Evolutionary conservation across 2,113 vertebrate species (phyloP), one percentile per base, ranked within the genome.

Genomic region (Petrocephalus zakoni): DNA sequence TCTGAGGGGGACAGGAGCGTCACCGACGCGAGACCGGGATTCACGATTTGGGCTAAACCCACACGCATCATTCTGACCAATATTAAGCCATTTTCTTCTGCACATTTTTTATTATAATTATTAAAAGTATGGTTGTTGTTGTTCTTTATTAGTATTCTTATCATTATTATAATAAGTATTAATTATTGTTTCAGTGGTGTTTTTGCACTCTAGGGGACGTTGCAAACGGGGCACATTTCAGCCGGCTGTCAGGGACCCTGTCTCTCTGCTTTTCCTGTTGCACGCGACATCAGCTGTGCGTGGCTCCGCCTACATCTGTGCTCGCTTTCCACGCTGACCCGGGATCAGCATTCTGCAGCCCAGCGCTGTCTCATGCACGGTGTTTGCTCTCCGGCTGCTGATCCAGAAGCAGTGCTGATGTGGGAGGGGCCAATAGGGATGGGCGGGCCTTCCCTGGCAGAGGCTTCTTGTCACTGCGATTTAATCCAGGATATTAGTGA

Each of bases 1-100:
- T 98, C 91, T 97, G 81, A 90, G 72, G 29, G 25, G 68, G n/a
- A 2, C 19, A 3, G 82, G 88, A 37, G 87, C 19, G 58, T 0
- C 0, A 89, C 88, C 88, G 51, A 89, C 89, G 91, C 89, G 91
- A 90, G 88, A 83, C 89, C 1, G 64, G 87, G 68, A 90, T 2
- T 1, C 78, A 8, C 9, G 0, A 4, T 42, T 29, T 37, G 13
- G 13, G 9, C 88, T 17, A 3, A 55, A 53, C 91, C 55, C 88
- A 10, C 49, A 47, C 49, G 34, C 21, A 47, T 58, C 47, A 75
- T 88, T 52, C 86, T 85, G 87, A 90, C 47, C 42, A 68, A 68
- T 88, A 81, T 68, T 61, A 88, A 89, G 89, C 88, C 85, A 85
- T 90, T 87, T 89, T 85, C 75, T 6, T 87, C 68, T 55, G 53